Percentiles rank a stretch among this genome's conserved stretches.
Conservation (phyloP, 2,888 invertebrate species). For the Choreutis nemorana region DNA sequence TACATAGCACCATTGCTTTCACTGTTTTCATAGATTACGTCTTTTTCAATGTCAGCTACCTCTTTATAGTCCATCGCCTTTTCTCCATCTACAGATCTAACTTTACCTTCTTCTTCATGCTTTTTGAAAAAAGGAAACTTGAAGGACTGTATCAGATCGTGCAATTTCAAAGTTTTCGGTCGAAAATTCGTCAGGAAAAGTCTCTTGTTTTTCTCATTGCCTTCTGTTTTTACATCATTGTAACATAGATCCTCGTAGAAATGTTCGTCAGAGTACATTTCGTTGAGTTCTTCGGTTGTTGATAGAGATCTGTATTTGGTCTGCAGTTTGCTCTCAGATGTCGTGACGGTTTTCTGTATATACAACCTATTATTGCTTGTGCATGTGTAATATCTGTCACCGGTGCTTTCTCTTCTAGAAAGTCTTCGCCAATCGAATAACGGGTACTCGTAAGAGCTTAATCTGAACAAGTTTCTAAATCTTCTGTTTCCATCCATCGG, state of each 20-base stretch:
- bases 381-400: conserved; percentile 48
- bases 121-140: conserved; percentile 47
- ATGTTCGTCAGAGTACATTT: conserved; percentile 43
- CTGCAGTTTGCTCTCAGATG: conserved; percentile 29
- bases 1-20: conserved; percentile 41
- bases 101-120: conserved; percentile 21
- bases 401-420: conserved; percentile 30
- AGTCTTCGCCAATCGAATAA: conserved; percentile 38
- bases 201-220: conserved; percentile 14
- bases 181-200: conserved; percentile 17
- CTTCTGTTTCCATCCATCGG: conserved; percentile 50
- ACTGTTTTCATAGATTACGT: conserved; percentile 35
- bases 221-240: conserved; percentile 27
- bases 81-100: conserved; percentile 7
- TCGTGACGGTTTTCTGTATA: conserved; percentile 29
- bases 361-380: conserved; percentile 36
- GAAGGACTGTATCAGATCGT: conserved; percentile 45
- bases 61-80: conserved; percentile 6
- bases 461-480: conserved; percentile 31
- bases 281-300: conserved; percentile 28
- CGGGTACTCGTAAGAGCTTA: conserved; percentile 53
- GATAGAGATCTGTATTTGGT: conserved; percentile 42
- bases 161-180: conserved; percentile 44
- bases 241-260: conserved; percentile 54
- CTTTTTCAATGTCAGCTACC: conserved; percentile 12